Base-by-base conservation (phyloP, 2,888 invertebrate genomes). In the Apodemia duryi region DNA sequence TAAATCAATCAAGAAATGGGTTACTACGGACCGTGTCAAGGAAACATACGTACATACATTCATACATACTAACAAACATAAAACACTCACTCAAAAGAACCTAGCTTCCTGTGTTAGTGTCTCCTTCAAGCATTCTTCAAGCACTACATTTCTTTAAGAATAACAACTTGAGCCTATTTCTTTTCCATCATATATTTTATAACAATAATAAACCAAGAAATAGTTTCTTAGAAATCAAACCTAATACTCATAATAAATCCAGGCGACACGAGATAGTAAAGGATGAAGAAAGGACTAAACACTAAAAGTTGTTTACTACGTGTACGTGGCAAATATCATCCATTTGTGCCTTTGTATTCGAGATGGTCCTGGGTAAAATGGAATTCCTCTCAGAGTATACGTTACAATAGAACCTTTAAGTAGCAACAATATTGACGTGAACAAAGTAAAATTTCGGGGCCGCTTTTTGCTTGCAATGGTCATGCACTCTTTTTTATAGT, bases 321-420 rank as follows among this genome's bases (percentile, higher is more conserved):
- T 54, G 28, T 54, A 54, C 54, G 54, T 54, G 54, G 54, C 29
- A 29, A 54, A 54, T 54, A 54, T 54, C 54, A 54, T 54, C 54
- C 54, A 54, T 54, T 54, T 54, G 54, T 54, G 54, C 54, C 54
- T 54, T 54, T 54, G 54, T 54, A 54, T 54, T 54, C 54, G 54
- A 29, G 29, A 54, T 54, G 52, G 52, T 21, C 52, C 28, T 10
- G 41, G 28, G 52, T 52, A 28, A 29, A 52, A 52, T 52, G 52
- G 52, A 52, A 52, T 28, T 52, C 28, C 52, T 52, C 28, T 52
- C 0, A 52, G 52, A 52, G 52, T 52, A 52, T 52, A 52, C 41
- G 10, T 10, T 9, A 41, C 41, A 41, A 41, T 41, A 41, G 41
- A 41, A 41, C 41, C 10, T 9, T 41, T 10, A 41, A 1, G 10